These are phyloP conservation scores for Heliconius nattereri DNA, from an alignment of 1,140 invertebrate species.

Conservation along the genomic window DNA sequence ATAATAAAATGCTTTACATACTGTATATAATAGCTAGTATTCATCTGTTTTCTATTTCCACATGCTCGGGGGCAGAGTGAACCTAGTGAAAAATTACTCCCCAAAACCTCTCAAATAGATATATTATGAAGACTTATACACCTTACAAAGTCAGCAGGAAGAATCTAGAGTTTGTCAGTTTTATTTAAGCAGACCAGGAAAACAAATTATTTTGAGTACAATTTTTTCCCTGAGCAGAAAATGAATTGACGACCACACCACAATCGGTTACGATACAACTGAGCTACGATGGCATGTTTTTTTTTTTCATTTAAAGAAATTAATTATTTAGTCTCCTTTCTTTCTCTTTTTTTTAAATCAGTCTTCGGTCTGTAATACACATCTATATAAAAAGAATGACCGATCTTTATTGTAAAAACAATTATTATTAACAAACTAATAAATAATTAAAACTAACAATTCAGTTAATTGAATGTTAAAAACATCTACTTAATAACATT, in stretches of 20 bases:
- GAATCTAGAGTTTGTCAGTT: background rate
- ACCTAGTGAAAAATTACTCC: background rate
- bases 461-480: background rate
- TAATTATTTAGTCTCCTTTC: background rate
- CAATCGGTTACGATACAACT: no score
- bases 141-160: background rate
- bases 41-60: no score
- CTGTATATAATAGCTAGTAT: background rate
- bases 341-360: background rate
- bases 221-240: no score
- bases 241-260: no score
- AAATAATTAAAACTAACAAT: background rate
- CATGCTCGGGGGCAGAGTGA: background rate
- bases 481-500: background rate
- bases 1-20: background rate
- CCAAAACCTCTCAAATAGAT: background rate
- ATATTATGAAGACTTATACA: background rate
- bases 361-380: background rate
- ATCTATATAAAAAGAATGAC: background rate
- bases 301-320: background rate
- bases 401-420: background rate
- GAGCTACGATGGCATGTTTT: background rate
- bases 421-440: constrained; percentile 3
- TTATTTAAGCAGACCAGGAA: background rate
- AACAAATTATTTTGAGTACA: background rate